Base-by-base conservation (phyloP, 2,888 invertebrate species). In the Antheraea assamensis region DNA sequence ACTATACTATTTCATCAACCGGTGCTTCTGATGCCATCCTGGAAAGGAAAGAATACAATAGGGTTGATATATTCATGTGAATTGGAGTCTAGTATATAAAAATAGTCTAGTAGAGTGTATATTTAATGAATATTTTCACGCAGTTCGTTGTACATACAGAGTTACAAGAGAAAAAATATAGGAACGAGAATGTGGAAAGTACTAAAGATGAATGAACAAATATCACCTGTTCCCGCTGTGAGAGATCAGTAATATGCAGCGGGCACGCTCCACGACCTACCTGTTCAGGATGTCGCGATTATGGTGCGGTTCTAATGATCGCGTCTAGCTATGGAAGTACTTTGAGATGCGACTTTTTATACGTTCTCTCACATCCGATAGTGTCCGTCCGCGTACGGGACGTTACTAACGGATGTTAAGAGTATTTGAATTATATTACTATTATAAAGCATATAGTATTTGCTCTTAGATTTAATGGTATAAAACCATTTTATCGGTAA, bases 281-380 rank as follows among this genome's bases (percentile, higher is more conserved):
- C 91, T 91, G 90, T 93, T 92, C 91, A 93, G 93, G 94, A 93
- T 92, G 90, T 88, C 84, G 89, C 90, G 84, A 86, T 92, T 94
- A 94, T 93, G 94, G 93, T 87, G 85, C 87, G 90, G 90, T 86
- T 92, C 94, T 94, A 94, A 94, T 93, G 94, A 93, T 92, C 86
- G 88, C 83, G 84, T 88, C 93, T 92, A 84, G 84, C 80, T 91
- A 90, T 88, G 92, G 92, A 81, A 79, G 83, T 87, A 88, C 88
- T 85, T 87, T 87, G 88, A 88, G 87, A 85, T 87, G 84, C 93
- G 78, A 83, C 86, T 94, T 93, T 92, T 93, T 94, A 83, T 86
- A 72, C 77, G 76, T 83, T 86, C 93, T 92, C 92, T 92, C 92
- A 88, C 86, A 79, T 82, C 79, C 84, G 84, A 83, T 82, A 82